Evolutionary conservation across 2,797 vertebrate species (phyloP).

Genomic region (Artibeus jamaicensis): DNA sequence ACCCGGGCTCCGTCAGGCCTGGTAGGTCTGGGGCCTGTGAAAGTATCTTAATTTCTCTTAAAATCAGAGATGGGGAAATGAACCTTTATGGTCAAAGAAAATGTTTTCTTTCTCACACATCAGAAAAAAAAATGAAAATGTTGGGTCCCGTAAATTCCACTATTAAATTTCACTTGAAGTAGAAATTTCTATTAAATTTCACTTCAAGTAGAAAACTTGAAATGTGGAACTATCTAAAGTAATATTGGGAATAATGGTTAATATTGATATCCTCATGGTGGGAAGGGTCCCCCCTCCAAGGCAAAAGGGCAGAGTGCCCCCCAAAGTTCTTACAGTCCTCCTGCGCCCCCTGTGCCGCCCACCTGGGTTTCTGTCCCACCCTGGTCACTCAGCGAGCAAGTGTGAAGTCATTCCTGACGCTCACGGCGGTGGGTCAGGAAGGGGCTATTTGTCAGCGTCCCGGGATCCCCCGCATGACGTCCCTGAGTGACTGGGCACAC

Average conservation of each 20-base stretch:
- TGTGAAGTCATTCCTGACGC: rapidly evolving
- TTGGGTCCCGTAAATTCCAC: background rate
- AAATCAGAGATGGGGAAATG: background rate
- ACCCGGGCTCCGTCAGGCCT: background rate
- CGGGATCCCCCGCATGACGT: background rate
- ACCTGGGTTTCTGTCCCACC: background rate
- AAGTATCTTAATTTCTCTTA: background rate
- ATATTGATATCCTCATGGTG: background rate
- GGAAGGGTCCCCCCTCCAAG: background rate
- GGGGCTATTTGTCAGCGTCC: background rate
- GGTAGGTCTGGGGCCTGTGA: background rate
- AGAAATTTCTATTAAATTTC: background rate
- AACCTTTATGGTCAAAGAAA: background rate
- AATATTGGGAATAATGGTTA: background rate
- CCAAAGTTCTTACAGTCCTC: background rate
- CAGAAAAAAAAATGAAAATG: background rate
- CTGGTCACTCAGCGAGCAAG: rapidly evolving
- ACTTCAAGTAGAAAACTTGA: background rate
- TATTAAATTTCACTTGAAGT: background rate
- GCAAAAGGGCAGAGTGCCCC: background rate
- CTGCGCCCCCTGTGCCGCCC: background rate
- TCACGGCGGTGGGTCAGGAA: rapidly evolving
- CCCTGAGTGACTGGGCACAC: rapidly evolving
- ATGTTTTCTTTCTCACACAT: background rate
- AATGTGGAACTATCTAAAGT: background rate